Base-by-base conservation (phyloP, 1,140 invertebrate genomes). In the Trypoxylus dichotomus region DNA sequence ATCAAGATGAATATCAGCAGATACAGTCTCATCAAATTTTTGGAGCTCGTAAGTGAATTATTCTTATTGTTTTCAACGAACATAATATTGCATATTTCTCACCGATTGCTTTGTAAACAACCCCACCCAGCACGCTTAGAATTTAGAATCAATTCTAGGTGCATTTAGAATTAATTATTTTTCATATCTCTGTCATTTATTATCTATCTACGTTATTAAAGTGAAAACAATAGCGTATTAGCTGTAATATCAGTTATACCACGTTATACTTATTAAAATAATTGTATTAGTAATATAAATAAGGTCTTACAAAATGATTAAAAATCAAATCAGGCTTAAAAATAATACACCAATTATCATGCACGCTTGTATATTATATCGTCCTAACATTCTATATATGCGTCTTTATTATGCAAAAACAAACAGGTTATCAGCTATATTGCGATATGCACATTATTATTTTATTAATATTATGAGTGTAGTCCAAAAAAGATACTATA, bases 1-100 rank as follows among this genome's bases (percentile, higher is more conserved):
- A 47, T 10, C 11, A 63, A 24, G 58, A 63, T 63, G 58, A 63
- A 63, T 27, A 27, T 63, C 58, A 63, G 58, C 58, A 21, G 58
- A 63, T 63, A 63, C 58, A 63, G 58, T 63, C 8, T 63, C 21
- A 63, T 63, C 25, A 63, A 63, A 27, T 63, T 63, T 63, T 63
- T 63, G 58, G 58, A 63, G 19, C 58, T 63, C 19, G 58, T 63
- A 63, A 63, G 58, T 63, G 2, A 63, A 8, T 47, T 7, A 19
- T 63, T 24, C 19, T 63, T 32, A 32, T 11, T 63, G 21, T 63
- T 21, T 63, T 21, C 58, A 24, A 2, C 2, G 3, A 2, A 2
- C 2, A 54, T 54, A n/a, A 54, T n/a, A 54, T 3, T 54, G 11
- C 19, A 21, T 2, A 11, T 58, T 7, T 58, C 54, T 58, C n/a